Conservation (phyloP, 2,888 invertebrate species). For the Margaritifera margaritifera region DNA sequence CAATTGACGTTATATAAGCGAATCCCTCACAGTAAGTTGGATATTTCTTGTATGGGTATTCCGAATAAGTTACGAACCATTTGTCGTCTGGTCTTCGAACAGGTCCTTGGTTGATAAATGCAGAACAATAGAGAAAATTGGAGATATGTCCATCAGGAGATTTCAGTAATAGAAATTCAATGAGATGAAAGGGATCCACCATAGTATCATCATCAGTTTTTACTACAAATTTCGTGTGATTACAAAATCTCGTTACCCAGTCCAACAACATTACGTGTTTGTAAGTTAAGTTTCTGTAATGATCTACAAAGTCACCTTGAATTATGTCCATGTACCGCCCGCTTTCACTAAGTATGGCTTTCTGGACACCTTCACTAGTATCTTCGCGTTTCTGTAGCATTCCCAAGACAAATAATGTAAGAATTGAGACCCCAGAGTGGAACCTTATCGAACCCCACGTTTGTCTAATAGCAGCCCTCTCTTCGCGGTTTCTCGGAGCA, state of each 20-base stretch:
- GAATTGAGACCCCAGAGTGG: slow-evolving; percentile 21
- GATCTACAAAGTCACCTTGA: slow-evolving; percentile 65
- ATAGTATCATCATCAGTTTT: slow-evolving; percentile 71
- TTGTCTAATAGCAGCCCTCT: slow-evolving; percentile 39
- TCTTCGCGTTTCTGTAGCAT: slow-evolving; percentile 6
- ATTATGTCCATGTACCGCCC: slow-evolving; percentile 44
- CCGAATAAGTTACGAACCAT: slow-evolving; percentile 47
- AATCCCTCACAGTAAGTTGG: slow-evolving; percentile 60
- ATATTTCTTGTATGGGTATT: slow-evolving; percentile 50
- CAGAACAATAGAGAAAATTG: slow-evolving; percentile 51
- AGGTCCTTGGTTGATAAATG: slow-evolving; percentile 34
- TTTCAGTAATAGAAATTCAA: slow-evolving; percentile 61
- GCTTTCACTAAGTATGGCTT: slow-evolving; percentile 30
- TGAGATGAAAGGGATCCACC: slow-evolving; percentile 76
- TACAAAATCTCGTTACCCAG: slow-evolving; percentile 65
- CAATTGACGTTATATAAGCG: slow-evolving; percentile 46
- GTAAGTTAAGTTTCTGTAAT: slow-evolving; percentile 68
- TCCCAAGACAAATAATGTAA: slow-evolving; percentile 42
- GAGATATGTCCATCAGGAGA: slow-evolving; percentile 23
- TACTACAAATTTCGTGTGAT: slow-evolving; percentile 62
- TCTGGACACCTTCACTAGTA: slow-evolving; percentile 14
- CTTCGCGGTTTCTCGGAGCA: slow-evolving; percentile 28
- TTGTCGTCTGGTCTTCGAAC: slow-evolving; percentile 38
- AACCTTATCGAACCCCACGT: slow-evolving; percentile 44
- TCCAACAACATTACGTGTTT: slow-evolving; percentile 64